Percentiles rank a stretch among this genome's conserved stretches.
Conservation (phyloP, 2,888 invertebrate genomes). For the Temnothorax rugatulus region DNA sequence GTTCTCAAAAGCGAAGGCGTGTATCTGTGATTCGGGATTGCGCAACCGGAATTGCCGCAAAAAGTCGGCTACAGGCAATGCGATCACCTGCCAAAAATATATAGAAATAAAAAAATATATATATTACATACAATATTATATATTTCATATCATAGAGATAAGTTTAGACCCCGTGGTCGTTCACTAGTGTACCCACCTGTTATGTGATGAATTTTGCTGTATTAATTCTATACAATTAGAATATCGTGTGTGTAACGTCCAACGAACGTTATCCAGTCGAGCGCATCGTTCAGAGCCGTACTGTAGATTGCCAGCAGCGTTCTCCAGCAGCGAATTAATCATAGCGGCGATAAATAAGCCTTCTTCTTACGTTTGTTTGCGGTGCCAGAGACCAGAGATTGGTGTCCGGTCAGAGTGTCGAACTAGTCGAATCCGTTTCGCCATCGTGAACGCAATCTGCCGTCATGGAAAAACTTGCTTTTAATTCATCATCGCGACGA, state of each 20-base stretch:
- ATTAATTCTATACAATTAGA: slow-evolving; percentile 27
- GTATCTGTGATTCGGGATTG: slow-evolving; percentile 73
- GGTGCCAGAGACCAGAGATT: slow-evolving; percentile 63
- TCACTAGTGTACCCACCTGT: slow-evolving; percentile 1
- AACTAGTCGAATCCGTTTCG: slow-evolving; percentile 83
- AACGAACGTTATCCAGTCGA: slow-evolving; percentile 13
- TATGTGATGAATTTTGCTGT: slow-evolving; percentile 33
- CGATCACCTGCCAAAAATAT: slow-evolving; percentile 34
- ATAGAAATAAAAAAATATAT: slow-evolving; percentile 5
- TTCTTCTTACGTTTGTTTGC: slow-evolving; percentile 65
- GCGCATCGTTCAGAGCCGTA: not conserved
- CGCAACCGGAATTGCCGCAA: slow-evolving; percentile 43
- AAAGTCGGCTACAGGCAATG: slow-evolving; percentile 36
- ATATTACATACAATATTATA: slow-evolving; percentile 5
- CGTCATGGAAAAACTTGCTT: slow-evolving; percentile 16
- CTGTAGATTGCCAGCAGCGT: slow-evolving; percentile 7
- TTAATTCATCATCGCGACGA: slow-evolving; percentile 4
- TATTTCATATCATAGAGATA: slow-evolving; percentile 10
- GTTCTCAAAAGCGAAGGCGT: slow-evolving; percentile 59
- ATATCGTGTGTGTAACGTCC: slow-evolving; percentile 6
- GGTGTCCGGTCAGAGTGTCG: slow-evolving; percentile 80
- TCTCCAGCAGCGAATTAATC: slow-evolving; percentile 34
- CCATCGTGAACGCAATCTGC: slow-evolving; percentile 71
- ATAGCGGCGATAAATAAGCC: slow-evolving; percentile 33
- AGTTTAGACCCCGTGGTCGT: not conserved